Conservation (phyloP, 2,113 vertebrate species). For the Serilophus lunatus region DNA sequence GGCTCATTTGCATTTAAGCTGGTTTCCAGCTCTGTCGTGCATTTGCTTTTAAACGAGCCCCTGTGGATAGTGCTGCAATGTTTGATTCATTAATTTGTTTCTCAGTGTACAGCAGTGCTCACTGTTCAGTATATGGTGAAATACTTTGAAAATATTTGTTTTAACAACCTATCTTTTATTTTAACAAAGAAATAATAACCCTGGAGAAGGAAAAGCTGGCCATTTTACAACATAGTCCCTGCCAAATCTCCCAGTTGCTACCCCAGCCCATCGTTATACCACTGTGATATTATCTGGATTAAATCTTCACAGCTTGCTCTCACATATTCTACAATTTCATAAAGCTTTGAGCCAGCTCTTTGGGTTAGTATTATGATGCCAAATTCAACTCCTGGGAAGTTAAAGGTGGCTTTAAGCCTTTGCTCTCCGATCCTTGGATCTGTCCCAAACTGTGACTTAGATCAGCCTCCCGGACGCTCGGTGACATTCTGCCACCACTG, state of each 20-base stretch:
- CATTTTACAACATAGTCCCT: not conserved
- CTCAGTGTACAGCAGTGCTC: constrained; percentile 37
- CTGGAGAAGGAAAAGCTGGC: constrained; percentile 2
- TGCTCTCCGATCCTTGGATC: constrained; percentile 21
- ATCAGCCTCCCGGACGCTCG: not conserved
- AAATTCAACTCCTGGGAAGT: constrained; percentile 50
- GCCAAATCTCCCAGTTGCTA: constrained; percentile 64
- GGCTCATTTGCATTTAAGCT: constrained; percentile 59
- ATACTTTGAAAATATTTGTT: constrained; percentile 51
- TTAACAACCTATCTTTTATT: constrained; percentile 30
- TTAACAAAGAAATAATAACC: constrained; percentile 29
- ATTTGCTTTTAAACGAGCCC: constrained; percentile 64
- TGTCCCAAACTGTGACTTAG: constrained; percentile 26
- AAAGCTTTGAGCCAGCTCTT: constrained; percentile 56
- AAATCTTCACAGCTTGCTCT: constrained; percentile 65
- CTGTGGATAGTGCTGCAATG: constrained; percentile 60
- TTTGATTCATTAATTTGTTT: constrained; percentile 65
- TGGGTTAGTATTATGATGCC: constrained; percentile 18
- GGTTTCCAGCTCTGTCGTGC: constrained; percentile 63
- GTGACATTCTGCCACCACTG: constrained; percentile 7
- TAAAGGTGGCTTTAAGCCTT: constrained; percentile 58
- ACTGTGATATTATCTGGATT: constrained; percentile 68
- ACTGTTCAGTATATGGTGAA: constrained; percentile 20
- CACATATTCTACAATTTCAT: constrained; percentile 56
- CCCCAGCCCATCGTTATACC: constrained; percentile 45